Percentiles rank a stretch among this genome's conserved stretches.
These are phyloP conservation scores for Iphiclides podalirius DNA, from an alignment of 2,888 invertebrate species.

Conservation along the genomic window DNA sequence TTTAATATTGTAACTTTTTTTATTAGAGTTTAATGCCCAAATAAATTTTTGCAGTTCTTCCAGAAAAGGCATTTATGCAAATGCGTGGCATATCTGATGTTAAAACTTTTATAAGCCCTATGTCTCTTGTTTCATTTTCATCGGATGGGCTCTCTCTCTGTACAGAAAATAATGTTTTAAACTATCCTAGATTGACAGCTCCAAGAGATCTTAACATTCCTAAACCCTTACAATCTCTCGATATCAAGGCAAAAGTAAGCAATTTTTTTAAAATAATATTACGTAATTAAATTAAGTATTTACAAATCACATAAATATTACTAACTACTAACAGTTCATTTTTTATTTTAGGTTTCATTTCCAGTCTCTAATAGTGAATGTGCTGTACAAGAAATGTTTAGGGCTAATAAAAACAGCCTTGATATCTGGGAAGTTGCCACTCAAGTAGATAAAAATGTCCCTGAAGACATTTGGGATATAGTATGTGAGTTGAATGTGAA, in stretches of 20 bases:
- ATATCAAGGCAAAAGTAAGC: conserved; percentile 47
- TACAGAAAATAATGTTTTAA: conserved; percentile 41
- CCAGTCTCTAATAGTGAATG: conserved; percentile 39
- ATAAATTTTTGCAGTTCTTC: conserved; percentile 40
- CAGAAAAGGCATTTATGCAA: conserved; percentile 38
- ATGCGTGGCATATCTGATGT: conserved; percentile 38
- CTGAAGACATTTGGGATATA: conserved; percentile 66
- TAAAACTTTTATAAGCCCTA: conserved; percentile 56
- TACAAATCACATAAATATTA: no score
- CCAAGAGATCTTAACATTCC: conserved; percentile 70
- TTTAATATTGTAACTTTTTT: no score
- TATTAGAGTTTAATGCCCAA: no score
- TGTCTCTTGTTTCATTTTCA: conserved; percentile 56
- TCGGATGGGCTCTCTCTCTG: conserved; percentile 55
- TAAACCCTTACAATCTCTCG: conserved; percentile 30
- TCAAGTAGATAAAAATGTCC: conserved; percentile 63
- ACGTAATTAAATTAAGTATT: no score
- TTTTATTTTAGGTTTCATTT: conserved; percentile 49
- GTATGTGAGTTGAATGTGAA: conserved; percentile 49
- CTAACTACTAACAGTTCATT: neutral
- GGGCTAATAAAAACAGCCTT: conserved; percentile 37
- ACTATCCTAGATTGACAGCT: conserved; percentile 55
- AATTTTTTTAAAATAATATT: no score
- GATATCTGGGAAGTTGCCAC: conserved; percentile 70
- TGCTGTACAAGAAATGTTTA: conserved; percentile 47